Evolutionary conservation across 2,797 vertebrate genomes (phyloP), one percentile per base, ranked within the genome.

Genomic region (Lophotriccus pileatus): DNA sequence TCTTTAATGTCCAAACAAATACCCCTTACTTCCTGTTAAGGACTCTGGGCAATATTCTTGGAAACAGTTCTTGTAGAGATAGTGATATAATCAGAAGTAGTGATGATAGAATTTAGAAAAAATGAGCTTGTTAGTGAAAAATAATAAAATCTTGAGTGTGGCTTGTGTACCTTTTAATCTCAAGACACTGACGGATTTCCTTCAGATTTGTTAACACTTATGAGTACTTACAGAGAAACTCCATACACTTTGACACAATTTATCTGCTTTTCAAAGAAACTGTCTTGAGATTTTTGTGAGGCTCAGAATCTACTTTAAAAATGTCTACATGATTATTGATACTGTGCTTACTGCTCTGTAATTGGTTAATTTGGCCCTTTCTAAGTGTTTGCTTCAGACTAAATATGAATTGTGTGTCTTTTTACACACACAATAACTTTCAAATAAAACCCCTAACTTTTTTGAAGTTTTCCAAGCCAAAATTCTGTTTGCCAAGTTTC

Each of bases 401-500:
- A n/a, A 62, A 4, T 75, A 72, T 84, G 34, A 94, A 46, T 47
- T 90, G 5, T 55, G 30, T 56, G 14, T 43, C 7, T 46, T 28
- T 87, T 50, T 49, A 76, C 63, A 75, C 12, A 68, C 15, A 62
- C 7, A 55, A 36, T 74, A 58, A 68, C 56, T 91, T 89, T 28
- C 32, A 67, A 77, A 80, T 67, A 86, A 85, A 80, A 5, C 2
- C 28, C 30, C n/a, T 66, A 68, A 62, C 21, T 23, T 91, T 89
- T 63, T 69, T 88, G 37, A 11, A 39, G 41, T 86, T 95, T 93
- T 81, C 55, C 46, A 72, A 58, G 46, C 52, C 56, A 67, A 47
- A 72, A n/a, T 82, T 92, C n/a, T 93, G 5, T 72, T 80, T 87
- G 75, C 83, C 63, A 85, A 76, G 70, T 91, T 93, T 76, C 59